These are phyloP conservation scores for Babyrousa celebensis DNA, from an alignment of 2,797 vertebrate genomes.

Conservation along the genomic window DNA sequence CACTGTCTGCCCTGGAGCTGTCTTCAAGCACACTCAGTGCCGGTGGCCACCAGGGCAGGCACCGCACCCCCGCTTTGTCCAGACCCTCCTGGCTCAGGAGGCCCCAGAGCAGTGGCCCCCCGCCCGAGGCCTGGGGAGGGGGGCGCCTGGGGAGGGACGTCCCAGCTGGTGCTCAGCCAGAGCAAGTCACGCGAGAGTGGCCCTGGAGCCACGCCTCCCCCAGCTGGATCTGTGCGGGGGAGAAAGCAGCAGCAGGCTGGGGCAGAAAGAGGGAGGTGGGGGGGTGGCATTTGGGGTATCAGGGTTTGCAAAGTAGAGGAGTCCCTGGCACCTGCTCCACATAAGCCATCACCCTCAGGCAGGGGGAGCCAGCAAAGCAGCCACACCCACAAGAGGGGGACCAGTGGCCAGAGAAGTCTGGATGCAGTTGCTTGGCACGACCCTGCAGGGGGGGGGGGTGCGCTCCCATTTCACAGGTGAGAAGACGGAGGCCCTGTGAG, in stretches of 20 bases:
- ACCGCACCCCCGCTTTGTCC: accelerated
- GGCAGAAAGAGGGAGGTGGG: background rate
- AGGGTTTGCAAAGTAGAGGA: too few species aligned
- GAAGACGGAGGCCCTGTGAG: background rate
- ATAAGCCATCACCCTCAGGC: background rate
- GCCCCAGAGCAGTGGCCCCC: background rate
- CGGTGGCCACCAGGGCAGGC: background rate
- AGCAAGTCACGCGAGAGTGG: background rate
- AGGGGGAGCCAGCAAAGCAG: background rate
- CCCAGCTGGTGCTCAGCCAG: background rate
- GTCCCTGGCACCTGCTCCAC: background rate
- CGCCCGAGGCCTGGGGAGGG: background rate
- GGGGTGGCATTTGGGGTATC: background rate
- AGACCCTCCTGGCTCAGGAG: background rate
- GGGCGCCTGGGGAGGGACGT: background rate
- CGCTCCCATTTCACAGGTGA: background rate
- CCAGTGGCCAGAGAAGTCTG: too few species aligned
- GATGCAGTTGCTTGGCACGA: too few species aligned
- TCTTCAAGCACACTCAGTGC: background rate
- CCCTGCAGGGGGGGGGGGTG: background rate
- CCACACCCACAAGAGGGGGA: background rate
- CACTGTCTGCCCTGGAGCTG: too few species aligned
- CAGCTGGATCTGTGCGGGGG: background rate
- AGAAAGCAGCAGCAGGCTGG: background rate
- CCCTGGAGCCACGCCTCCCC: too few species aligned